Evolutionary conservation across 2,888 invertebrate species (phyloP).

Genomic region (Caradrina kadenii): DNA sequence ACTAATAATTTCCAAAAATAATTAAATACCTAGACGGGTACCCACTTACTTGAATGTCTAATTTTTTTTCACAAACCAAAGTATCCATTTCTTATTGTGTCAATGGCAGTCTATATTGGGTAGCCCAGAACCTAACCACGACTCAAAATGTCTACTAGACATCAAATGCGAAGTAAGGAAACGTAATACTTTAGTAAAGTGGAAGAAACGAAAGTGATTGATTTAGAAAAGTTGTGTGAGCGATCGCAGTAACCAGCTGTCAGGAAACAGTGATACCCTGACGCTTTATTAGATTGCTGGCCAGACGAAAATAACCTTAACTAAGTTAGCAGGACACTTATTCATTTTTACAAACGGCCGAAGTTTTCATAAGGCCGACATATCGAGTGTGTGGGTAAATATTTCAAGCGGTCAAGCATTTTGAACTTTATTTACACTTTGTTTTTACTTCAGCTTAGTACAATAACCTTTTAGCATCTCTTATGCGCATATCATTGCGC

Average conservation of each 20-base stretch:
- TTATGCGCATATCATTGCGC: too few species aligned
- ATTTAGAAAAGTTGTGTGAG: conserved; percentile 59
- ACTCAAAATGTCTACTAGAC: conserved; percentile 12
- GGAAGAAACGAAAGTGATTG: conserved; percentile 49
- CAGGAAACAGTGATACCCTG: conserved; percentile 44
- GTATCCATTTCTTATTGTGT: too few species aligned
- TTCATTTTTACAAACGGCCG: conserved; percentile 4
- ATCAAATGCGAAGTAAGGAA: conserved; percentile 26
- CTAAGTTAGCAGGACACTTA: conserved; percentile 39
- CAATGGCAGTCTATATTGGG: too few species aligned
- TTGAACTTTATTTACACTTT: neutral
- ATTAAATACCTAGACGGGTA: too few species aligned
- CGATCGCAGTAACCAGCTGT: conserved; percentile 49
- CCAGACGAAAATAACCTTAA: conserved; percentile 28
- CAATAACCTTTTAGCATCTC: neutral
- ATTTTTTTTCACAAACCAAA: too few species aligned
- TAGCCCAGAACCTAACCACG: neutral
- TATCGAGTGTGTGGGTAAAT: neutral
- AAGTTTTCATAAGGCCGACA: conserved; percentile 24
- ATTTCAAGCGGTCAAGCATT: neutral
- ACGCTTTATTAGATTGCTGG: conserved; percentile 30
- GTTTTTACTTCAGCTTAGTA: neutral
- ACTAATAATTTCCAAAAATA: too few species aligned
- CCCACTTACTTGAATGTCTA: too few species aligned
- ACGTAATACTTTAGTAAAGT: conserved; percentile 37